Base-by-base conservation (phyloP, 2,797 vertebrate genomes). In the Psittacula derbiana region DNA sequence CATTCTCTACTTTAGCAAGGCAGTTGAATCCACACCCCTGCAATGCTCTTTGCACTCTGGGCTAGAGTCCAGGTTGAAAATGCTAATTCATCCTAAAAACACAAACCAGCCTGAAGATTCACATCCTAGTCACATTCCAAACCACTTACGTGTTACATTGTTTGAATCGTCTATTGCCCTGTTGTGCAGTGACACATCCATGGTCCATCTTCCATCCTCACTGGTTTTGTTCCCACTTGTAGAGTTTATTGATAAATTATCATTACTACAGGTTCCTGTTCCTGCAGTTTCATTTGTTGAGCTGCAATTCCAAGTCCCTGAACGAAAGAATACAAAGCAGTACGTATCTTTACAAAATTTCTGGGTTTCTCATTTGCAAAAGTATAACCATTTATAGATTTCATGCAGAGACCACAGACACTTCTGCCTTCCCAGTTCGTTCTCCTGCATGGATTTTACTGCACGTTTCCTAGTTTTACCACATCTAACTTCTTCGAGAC, bases 261-360 rank as follows among this genome's bases (percentile, higher is more conserved):
- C 47, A 31, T 40, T 24, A 38, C n/a, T 52, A 84, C 58, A 93
- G 52, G 38, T 11, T 82, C 33, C 70, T 53, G 47, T n/a, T 74
- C 75, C 78, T 60, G 64, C 50, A 36, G 38, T 82, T 70, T 21
- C 4, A 13, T 27, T 52, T 24, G 81, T 33, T 27, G 27, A 58
- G 55, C 8, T 50, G 60, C 97, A 97, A 38, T 65, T 5, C 8
- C 46, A 30, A 50, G 36, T 14, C 76, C 95, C 97, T 98, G 89
- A 62, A 89, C 44, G 41, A 69, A 69, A 91, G 41, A 90, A 86
- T 18, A 87, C n/a, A n/a, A 65, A 60, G 92, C 15, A 65, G 1
- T 73, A 78, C 43, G 21, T 20, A 40, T 12, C 58, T 79, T 66
- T 28, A 53, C 10, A 87, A 46, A 80, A 57, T 14, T 69, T 61